Conservation (phyloP, 2,797 vertebrate genomes). For the Manis javanica region DNA sequence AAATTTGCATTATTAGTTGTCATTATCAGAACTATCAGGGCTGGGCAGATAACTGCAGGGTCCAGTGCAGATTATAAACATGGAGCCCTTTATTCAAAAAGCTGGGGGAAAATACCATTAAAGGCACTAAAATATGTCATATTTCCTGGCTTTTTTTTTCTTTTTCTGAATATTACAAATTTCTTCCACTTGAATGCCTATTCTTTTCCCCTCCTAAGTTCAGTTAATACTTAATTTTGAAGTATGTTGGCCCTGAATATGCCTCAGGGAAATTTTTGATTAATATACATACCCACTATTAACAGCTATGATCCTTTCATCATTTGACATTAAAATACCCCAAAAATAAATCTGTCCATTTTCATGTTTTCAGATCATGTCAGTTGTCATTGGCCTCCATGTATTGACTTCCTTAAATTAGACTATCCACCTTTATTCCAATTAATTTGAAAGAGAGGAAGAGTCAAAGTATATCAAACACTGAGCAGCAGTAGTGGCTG, state of each 20-base stretch:
- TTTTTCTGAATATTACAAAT: neutral
- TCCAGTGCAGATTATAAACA: neutral
- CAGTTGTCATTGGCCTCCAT: neutral
- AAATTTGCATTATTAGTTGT: neutral
- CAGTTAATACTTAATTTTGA: neutral
- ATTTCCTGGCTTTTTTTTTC: neutral
- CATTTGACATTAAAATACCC: neutral
- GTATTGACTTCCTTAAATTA: neutral
- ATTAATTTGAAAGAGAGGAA: neutral
- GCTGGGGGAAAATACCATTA: accelerated
- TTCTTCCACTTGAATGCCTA: neutral
- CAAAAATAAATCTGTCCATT: neutral
- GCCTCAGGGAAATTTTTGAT: neutral
- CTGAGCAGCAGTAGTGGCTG: too few species aligned
- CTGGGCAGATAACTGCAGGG: neutral
- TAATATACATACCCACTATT: neutral
- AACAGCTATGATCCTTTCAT: neutral
- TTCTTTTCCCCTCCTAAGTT: neutral
- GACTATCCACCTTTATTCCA: neutral
- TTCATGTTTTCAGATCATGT: neutral
- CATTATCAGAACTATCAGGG: neutral
- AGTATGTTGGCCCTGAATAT: neutral
- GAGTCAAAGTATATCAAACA: accelerated
- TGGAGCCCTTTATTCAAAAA: neutral
- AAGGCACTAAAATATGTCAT: neutral